Evolutionary conservation across 2,888 invertebrate genomes (phyloP), one percentile per base, ranked within the genome.

Genomic region (Papilio demoleus): DNA sequence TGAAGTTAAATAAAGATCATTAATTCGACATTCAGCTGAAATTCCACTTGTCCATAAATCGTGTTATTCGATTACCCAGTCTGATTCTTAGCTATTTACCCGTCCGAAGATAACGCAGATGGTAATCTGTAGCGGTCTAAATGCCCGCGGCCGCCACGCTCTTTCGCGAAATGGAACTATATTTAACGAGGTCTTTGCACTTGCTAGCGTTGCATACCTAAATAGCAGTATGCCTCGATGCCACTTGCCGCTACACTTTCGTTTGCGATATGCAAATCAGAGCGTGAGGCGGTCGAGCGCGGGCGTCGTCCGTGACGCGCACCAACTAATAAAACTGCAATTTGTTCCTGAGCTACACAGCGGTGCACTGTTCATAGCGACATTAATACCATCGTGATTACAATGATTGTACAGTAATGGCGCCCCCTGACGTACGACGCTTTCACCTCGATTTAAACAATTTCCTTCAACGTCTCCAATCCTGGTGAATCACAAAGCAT

Each of bases 211-310:
- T 71, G 73, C 73, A 65, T 72, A 79, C 73, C 74, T 78, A 77
- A 56, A 78, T 76, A 76, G 74, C 74, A 81, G 83, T 84, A 84
- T 85, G 77, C 83, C 82, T 80, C 83, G 82, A 79, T 82, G 76
- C 79, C 78, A 80, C 80, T 81, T 80, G 77, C 34, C 79, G 82
- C 83, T 86, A 87, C 86, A 90, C 90, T 90, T 90, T 90, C 88
- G 84, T 86, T 88, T 77, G 80, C 83, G 79, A 84, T 85, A 89
- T 89, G 88, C 86, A 90, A 89, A 90, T 86, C 87, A 87, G 89
- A 90, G 87, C 88, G 86, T 88, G 88, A 85, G 80, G 70, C 65
- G 76, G 76, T 78, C 79, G 76, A 76, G 76, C 75, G 79, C 81
- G 81, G 80, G 79, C 81, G 76, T 75, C 79, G 80, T 81, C 76